Base-by-base conservation (phyloP, 2,113 vertebrate species). In the Panthera uncia region DNA sequence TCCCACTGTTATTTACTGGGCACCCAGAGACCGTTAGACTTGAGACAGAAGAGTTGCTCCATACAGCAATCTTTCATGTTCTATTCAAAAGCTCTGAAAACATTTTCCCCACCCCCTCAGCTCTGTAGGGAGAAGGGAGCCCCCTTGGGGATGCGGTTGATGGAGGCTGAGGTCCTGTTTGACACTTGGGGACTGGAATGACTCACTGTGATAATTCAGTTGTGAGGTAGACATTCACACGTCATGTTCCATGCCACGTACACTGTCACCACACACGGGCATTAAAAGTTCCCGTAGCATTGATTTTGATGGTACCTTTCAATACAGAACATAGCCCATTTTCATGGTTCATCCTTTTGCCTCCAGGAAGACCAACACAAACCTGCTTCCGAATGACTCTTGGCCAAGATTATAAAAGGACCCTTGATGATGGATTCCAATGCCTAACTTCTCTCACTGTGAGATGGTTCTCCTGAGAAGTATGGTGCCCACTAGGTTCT, bases 321-420 rank as follows among this genome's bases (percentile, higher is more conserved):
- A 61, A 79, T 76, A 76, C 6, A 57, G 7, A 76, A 95, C 76
- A 71, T 57, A 36, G 63, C 48, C n/a, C 45, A 65, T 80, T 86
- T 91, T 79, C 71, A 89, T 5, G 45, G 61, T 71, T 94, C 21
- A 31, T 65, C 45, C 15, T 68, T 88, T 82, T 88, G 61, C 65
- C 29, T 80, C 38, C 52, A 88, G 66, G 55, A 5, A 91, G n/a
- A 55, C 13, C 66, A 87, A 65, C 14, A 79, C 29, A 91, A 68
- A 80, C 50, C 45, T 48, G 45, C 31, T 97, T 94, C 71, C 57
- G 31, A 85, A 94, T 95, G 52, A 66, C 52, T 93, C 79, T 78
- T 74, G 57, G 61, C 31, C 13, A 78, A 81, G 38, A 85, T 69
- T 27, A 36, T 21, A 50, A 66, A 89, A 97, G 18, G n/a, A 27